Evolutionary conservation across 2,888 invertebrate genomes (phyloP), one percentile per base, ranked within the genome.

Genomic region (Torymus tubicola): DNA sequence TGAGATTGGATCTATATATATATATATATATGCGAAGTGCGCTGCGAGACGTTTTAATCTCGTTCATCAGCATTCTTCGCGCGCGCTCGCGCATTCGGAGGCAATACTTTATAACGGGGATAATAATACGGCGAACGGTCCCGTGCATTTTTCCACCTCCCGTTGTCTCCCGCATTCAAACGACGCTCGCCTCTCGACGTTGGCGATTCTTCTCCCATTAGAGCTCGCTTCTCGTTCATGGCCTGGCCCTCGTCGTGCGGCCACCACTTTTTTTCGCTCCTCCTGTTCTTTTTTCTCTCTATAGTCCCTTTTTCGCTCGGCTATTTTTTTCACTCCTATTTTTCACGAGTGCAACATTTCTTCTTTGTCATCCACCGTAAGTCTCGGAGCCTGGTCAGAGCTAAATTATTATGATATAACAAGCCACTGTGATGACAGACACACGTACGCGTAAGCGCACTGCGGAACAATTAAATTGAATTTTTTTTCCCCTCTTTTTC

Each of bases 121-220:
- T 80, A 75, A 80, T 80, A 75, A 75, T 53, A 60, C 70, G 50
- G 57, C 69, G 60, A 70, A 75, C 75, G 69, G 74, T 80, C 75
- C 65, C 21, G 71, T 60, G 64, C 64, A 70, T 75, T 70, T 79
- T 60, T 64, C 70, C 60, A 63, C 31, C 12, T 68, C 55, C 10
- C 42, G 63, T 69, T 68, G 61, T 68, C 72, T 68, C 72, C 57
- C 24, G 69, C 68, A 79, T 73, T 79, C 68, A 68, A 73, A 61
- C 70, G 69, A 52, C 53, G n/a, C 0, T 31, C 21, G 5, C 16
- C 69, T 57, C 69, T 55, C 24, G 63, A 55, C 72, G 11, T 14
- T 78, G 31, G 64, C 65, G 65, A 78, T 78, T 78, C 78, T 78
- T 73, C 67, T 72, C 72, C 68, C 78, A 73, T 78, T 78, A 70